phyloP scores from a whole-genome alignment of 2,113 vertebrate species.

The Bagarius yarrelli region DNA sequence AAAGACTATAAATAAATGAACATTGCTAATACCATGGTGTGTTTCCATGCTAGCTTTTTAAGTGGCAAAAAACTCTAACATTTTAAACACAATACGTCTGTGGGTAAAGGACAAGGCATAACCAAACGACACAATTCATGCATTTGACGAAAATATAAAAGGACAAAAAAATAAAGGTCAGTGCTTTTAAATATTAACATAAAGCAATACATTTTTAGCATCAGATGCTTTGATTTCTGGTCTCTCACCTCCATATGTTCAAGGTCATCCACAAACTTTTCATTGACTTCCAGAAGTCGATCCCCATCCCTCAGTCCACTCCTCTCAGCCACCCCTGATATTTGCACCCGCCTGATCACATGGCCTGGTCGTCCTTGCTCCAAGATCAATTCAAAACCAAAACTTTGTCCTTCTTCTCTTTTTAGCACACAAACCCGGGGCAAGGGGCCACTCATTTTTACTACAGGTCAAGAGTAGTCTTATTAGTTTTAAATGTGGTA shows the following conservation, averaged over 20 bases:
- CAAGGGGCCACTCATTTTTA: slow-evolving; percentile 20
- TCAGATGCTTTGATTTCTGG: neutral
- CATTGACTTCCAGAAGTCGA: slow-evolving; percentile 84
- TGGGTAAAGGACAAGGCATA: neutral
- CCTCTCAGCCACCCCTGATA: slow-evolving; percentile 71
- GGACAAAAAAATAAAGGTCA: neutral
- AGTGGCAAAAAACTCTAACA: neutral
- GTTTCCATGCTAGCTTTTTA: neutral
- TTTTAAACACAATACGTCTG: neutral
- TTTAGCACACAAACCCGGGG: slow-evolving; percentile 81
- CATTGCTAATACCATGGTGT: neutral
- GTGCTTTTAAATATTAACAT: neutral
- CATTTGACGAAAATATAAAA: neutral
- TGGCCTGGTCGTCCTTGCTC: slow-evolving; percentile 71
- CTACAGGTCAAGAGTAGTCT: slow-evolving; percentile 38
- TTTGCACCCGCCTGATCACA: slow-evolving; percentile 72
- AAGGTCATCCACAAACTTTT: slow-evolving; percentile 68
- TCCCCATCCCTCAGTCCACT: slow-evolving; percentile 82
- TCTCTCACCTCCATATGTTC: slow-evolving; percentile 72
- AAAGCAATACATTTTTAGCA: neutral
- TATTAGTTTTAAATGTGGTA: neutral
- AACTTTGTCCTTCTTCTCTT: slow-evolving; percentile 67
- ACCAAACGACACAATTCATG: neutral
- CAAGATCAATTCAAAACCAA: slow-evolving; percentile 78
- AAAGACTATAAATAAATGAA: neutral